Base-by-base conservation (phyloP, 30 jellyfish, hydroid and myxozoan species). In the Catostylus mosaicus region DNA sequence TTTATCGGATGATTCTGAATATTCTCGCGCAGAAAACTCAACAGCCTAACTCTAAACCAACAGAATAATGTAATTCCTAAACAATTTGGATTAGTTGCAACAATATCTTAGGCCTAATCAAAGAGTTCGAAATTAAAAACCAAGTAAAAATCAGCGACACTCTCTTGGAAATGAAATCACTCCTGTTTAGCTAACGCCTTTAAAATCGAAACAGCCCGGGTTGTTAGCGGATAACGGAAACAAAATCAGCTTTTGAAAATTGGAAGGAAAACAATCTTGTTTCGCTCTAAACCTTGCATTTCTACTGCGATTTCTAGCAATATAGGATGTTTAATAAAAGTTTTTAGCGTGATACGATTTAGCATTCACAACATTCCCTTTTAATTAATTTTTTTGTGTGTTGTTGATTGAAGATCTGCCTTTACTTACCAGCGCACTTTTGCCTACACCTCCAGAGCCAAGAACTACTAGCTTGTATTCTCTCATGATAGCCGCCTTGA, bases 381-480 rank as follows among this genome's bases (percentile, higher is more conserved):
- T n/a, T n/a, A n/a, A n/a, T n/a, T n/a, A n/a, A n/a, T n/a, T n/a
- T n/a, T n/a, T n/a, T n/a, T n/a, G n/a, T n/a, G n/a, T n/a, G n/a
- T n/a, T n/a, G n/a, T n/a, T n/a, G n/a, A n/a, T n/a, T n/a, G n/a
- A n/a, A n/a, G n/a, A n/a, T n/a, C n/a, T n/a, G n/a, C n/a, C n/a
- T 50, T 8, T 32, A 37, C 99, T 88, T 61, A 94, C 99, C 97
- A 89, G 75, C 7, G 97, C 97, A 88, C 97, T 82, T 76, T 94
- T 94, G 78, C 99, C 99, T n/a, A 94, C 99, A 88, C 99, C 99
- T 23, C 97, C 99, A 22, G 99, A 89, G 30, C 99, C 99, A 24
- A 94, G 84, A 45, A 94, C 99, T 47, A 94, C 99, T 67, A 94
- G 56, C 68, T 94, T 94, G 78, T 88, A 88, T 50, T 94, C 99